Evolutionary conservation across 2,113 vertebrate genomes (phyloP).

Genomic region (Eurypyga helias): DNA sequence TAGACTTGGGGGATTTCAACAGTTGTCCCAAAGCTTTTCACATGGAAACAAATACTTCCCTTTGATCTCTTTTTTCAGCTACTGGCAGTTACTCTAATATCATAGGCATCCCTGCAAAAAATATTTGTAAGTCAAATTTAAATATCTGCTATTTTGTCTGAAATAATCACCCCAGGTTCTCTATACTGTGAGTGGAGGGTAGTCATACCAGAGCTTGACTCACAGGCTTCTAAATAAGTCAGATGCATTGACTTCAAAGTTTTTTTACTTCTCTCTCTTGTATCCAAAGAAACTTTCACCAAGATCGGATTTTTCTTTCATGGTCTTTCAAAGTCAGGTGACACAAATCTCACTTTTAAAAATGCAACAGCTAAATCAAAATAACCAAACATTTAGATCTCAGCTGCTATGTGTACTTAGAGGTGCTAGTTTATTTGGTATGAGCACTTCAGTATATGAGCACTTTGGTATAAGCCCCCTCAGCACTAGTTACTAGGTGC

Average conservation of each 20-base stretch:
- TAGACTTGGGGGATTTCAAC: not conserved
- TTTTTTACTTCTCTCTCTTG: not conserved
- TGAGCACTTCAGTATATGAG: not conserved
- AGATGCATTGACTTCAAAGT: not conserved
- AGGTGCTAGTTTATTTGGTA: not conserved
- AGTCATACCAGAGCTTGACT: not conserved
- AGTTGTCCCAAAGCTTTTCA: not conserved
- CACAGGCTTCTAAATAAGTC: not conserved
- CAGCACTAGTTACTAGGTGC: not conserved
- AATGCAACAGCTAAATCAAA: not conserved
- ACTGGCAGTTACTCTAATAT: not conserved
- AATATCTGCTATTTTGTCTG: not conserved
- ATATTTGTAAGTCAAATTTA: not conserved
- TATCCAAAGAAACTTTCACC: not conserved
- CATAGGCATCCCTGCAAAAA: not conserved
- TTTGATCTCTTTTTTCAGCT: not conserved
- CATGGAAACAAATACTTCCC: not conserved
- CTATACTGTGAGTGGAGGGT: not conserved
- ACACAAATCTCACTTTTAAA: not conserved
- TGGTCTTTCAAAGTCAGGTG: not conserved
- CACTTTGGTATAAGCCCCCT: not conserved
- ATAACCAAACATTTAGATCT: not conserved
- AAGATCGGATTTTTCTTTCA: not conserved
- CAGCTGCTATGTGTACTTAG: not conserved
- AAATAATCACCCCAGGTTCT: not conserved